Base-by-base conservation (phyloP, 2,888 invertebrate genomes). In the Agrilus cyanescens region DNA sequence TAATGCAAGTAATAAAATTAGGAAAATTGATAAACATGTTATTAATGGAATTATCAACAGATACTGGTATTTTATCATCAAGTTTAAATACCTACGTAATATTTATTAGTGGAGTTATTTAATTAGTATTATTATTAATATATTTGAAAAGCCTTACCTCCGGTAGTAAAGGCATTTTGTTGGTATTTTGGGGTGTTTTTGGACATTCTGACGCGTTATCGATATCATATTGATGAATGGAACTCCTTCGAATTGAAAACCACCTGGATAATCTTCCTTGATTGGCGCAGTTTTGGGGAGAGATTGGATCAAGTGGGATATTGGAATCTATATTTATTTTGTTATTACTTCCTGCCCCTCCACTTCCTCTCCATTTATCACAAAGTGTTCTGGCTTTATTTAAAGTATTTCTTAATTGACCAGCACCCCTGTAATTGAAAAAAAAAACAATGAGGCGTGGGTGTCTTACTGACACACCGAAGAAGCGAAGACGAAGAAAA, bases 171-270 rank as follows among this genome's bases (percentile, higher is more conserved):
- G 87, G 86, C 86, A 88, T 86, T 67, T 85, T 78, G 46, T 74
- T 61, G 14, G 50, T 45, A 42, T 52, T 55, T 43, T 55, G 55
- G 5, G 58, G 52, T 44, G 55, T 53, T 42, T 61, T 63, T 37
- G 67, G 63, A 12, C 64, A 60, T 45, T 68, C 67, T 2, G 25
- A 10, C 32, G 67, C 64, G 49, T 70, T 68, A 38, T 71, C 78
- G 48, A 80, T 78, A 60, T 87, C 87, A 65, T 86, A 87, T 58
- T 87, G 87, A 65, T 85, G 82, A n/a, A 81, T 72, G 48, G 84
- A 83, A 34, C 85, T 84, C 47, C 88, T 74, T 32, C 89, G 71
- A 50, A 90, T 85, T 57, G 88, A 89, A 72, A 90, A 91, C 88
- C 89, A 90, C 53, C 91, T 74, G 29, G 88, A 82, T 37, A 90